Conservation (phyloP, 2,888 invertebrate genomes). For the Tachina fera region DNA sequence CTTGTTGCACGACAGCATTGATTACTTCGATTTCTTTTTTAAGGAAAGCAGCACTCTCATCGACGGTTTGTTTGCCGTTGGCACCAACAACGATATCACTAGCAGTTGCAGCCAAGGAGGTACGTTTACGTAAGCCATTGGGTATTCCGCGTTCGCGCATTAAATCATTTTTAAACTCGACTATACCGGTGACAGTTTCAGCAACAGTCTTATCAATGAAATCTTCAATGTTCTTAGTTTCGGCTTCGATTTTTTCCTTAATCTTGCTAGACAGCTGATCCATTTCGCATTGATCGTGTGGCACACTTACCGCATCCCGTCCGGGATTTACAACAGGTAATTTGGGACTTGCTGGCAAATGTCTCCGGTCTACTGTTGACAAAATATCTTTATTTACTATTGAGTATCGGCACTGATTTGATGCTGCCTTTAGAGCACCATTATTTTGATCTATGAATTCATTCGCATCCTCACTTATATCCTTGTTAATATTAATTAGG, state of each 20-base stretch:
- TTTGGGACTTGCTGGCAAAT: constrained; percentile 29
- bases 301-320: constrained; percentile 80
- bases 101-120: constrained; percentile 67
- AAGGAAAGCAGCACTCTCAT: constrained; percentile 75
- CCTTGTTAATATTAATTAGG: background rate
- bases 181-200: constrained; percentile 82
- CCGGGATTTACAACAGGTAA: constrained; percentile 74
- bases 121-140: constrained; percentile 79
- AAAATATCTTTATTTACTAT: constrained; percentile 35
- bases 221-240: constrained; percentile 83
- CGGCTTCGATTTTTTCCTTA: constrained; percentile 82
- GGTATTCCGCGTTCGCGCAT: constrained; percentile 80
- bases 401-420: background rate
- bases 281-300: constrained; percentile 83
- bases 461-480: background rate
- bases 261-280: constrained; percentile 82
- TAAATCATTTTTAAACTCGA: constrained; percentile 82
- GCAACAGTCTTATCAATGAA: constrained; percentile 83
- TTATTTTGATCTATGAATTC: background rate
- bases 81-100: constrained; percentile 70
- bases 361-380: constrained; percentile 1
- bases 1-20: constrained; percentile 83
- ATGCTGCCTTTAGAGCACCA: background rate
- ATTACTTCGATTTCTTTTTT: constrained; percentile 83
- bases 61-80: constrained; percentile 65